These are phyloP conservation scores for Listronotus bonariensis DNA, from an alignment of 1,140 invertebrate species.

Conservation along the genomic window DNA sequence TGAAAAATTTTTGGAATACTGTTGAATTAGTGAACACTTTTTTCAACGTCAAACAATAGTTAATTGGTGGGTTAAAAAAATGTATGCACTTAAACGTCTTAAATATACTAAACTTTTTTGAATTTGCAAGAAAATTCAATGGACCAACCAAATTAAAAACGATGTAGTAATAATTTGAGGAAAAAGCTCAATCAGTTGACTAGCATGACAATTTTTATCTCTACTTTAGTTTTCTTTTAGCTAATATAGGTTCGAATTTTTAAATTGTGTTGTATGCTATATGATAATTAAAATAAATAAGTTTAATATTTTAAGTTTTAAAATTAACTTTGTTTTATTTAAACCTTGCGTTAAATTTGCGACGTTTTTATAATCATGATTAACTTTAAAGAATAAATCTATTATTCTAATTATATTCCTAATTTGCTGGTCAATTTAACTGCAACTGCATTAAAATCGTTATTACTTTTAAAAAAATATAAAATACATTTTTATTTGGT, in stretches of 20 bases:
- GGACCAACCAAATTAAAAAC: constrained; percentile 6
- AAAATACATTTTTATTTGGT: too few species aligned
- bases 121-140: constrained; percentile 4
- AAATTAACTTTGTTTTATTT: too few species aligned
- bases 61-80: constrained; percentile 26
- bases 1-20: constrained; percentile 29
- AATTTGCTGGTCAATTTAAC: too few species aligned
- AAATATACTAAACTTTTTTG: constrained; percentile 1
- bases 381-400: too few species aligned
- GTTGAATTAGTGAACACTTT: constrained; percentile 5
- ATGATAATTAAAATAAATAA: constrained; percentile 54
- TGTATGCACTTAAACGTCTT: neutral
- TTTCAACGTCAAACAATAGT: neutral
- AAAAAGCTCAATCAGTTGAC: constrained; percentile 49
- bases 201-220: constrained; percentile 46
- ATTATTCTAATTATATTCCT: too few species aligned
- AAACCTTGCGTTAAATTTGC: too few species aligned
- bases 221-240: constrained; percentile 47
- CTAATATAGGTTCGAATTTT: constrained; percentile 37
- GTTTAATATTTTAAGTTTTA: constrained; percentile 53
- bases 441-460: too few species aligned
- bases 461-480: too few species aligned
- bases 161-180: neutral
- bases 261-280: constrained; percentile 54
- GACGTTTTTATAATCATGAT: too few species aligned